A percentile compares a stretch with the other conserved stretches of the same genome.
Conservation (phyloP, 2,888 invertebrate species). For the Ypsolopha scabrella region DNA sequence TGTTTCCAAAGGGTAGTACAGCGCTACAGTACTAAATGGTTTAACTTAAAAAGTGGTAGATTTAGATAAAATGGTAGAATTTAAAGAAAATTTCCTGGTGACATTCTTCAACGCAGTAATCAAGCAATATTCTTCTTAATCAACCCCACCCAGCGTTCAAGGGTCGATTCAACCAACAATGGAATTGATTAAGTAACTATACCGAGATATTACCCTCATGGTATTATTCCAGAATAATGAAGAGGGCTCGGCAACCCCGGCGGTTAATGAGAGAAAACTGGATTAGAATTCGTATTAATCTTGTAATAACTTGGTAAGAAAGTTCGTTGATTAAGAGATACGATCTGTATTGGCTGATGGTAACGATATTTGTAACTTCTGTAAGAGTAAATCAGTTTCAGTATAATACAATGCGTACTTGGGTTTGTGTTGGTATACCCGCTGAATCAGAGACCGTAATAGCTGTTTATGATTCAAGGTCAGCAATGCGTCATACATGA, state of each 20-base stretch:
- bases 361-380: too few species aligned
- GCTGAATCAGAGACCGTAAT: too few species aligned
- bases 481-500: too few species aligned
- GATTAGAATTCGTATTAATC: conserved; percentile 69
- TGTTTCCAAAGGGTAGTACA: too few species aligned
- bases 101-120: conserved; percentile 62
- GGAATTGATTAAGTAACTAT: conserved; percentile 70
- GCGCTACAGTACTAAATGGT: too few species aligned
- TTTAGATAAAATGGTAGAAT: not conserved
- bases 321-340: conserved; percentile 43
- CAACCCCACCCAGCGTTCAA: conserved; percentile 61
- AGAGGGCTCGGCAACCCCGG: conserved; percentile 65
- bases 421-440: too few species aligned
- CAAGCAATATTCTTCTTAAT: conserved; percentile 70
- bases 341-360: not conserved
- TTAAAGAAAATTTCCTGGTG: conserved; percentile 1
- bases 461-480: too few species aligned
- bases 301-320: conserved; percentile 49
- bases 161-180: conserved; percentile 67
- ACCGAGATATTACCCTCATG: conserved; percentile 61
- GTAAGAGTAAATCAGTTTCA: too few species aligned
- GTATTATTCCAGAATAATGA: conserved; percentile 67
- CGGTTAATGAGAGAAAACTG: conserved; percentile 69
- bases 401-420: too few species aligned
- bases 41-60: too few species aligned